Base-by-base conservation (phyloP, 1,140 invertebrate genomes). In the Aleiodes sp. region DNA sequence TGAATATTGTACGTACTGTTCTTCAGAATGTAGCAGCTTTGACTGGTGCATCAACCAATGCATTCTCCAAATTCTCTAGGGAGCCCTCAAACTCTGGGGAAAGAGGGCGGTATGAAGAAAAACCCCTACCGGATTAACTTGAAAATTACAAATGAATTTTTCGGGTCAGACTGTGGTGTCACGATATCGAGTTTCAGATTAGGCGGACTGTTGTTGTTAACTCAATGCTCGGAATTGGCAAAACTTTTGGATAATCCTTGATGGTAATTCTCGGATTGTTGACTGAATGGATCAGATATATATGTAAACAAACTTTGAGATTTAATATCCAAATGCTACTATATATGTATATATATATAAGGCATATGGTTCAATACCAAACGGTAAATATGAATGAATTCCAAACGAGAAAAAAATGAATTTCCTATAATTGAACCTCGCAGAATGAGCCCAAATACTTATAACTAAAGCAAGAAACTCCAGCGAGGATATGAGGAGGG, bases 181-280 rank as follows among this genome's bases (percentile, higher is more conserved):
- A 10, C 24, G 24, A 24, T 14, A 59, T 59, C 24, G n/a, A 59
- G 29, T 7, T 12, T 12, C 16, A 33, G 56, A 59, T 59, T 59
- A 59, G 56, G 56, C 56, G 56, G 56, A 59, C 56, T 59, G 56
- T 59, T 59, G 56, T n/a, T 9, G 10, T 21, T 21, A 28, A 28
- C 24, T 59, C 4, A 59, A 33, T 6, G 39, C n/a, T 33, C 4
- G 21, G 21, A 59, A 59, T 59, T 59, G 56, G 56, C 56, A 28
- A 59, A 59, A 59, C 56, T 59, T 59, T 59, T n/a, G 24, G 24
- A 33, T 59, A 59, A 59, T 59, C 56, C 29, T 43, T 43, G 39
- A 43, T 16, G 39, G 14, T 43, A 43, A 43, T 43, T 43, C 39
- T 16, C 1, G 39, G 39, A 43, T 43, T 16, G 6, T 43, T 2